Percentiles rank a stretch among this genome's conserved stretches.
Conservation (phyloP, 1,140 invertebrate genomes). For the Carcinoscorpius rotundicauda region DNA sequence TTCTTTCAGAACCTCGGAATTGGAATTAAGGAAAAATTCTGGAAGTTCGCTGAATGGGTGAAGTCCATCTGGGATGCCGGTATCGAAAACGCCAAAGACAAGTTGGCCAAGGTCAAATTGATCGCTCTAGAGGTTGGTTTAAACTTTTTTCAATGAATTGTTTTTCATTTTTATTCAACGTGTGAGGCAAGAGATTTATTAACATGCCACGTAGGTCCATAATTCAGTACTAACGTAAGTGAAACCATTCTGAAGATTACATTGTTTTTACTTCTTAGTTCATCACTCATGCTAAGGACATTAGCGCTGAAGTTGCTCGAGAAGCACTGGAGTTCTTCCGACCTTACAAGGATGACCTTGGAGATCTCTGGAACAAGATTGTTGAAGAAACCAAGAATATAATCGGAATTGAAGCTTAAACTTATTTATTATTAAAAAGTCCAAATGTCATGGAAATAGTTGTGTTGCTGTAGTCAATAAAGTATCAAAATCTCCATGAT, state of each 20-base stretch:
- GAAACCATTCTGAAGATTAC: neutral
- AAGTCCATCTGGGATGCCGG: neutral
- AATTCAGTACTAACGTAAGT: no score
- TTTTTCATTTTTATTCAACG: no score
- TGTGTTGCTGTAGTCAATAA: no score
- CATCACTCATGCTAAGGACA: slow-evolving; percentile 14
- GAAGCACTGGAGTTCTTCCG: slow-evolving; percentile 18
- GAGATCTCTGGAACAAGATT: slow-evolving; percentile 13
- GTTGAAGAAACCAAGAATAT: slow-evolving; percentile 10
- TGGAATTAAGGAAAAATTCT: slow-evolving; percentile 1
- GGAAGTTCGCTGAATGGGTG: slow-evolving; percentile 5
- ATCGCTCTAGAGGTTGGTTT: neutral
- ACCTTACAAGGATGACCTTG: slow-evolving; percentile 19
- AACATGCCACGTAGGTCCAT: no score
- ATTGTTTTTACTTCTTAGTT: slow-evolving; percentile 8
- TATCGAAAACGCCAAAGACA: neutral
- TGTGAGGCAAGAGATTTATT: no score
- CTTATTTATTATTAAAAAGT: no score
- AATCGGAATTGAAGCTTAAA: slow-evolving; percentile 4
- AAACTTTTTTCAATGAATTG: neutral
- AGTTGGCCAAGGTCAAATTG: neutral
- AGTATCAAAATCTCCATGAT: no score
- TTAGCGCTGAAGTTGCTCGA: slow-evolving; percentile 15
- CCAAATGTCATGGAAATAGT: no score
- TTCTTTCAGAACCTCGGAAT: slow-evolving; percentile 3